Percentiles rank a stretch among this genome's conserved stretches.
These are phyloP conservation scores for Gila orcuttii DNA, from an alignment of 2,113 vertebrate genomes.

Conservation along the genomic window DNA sequence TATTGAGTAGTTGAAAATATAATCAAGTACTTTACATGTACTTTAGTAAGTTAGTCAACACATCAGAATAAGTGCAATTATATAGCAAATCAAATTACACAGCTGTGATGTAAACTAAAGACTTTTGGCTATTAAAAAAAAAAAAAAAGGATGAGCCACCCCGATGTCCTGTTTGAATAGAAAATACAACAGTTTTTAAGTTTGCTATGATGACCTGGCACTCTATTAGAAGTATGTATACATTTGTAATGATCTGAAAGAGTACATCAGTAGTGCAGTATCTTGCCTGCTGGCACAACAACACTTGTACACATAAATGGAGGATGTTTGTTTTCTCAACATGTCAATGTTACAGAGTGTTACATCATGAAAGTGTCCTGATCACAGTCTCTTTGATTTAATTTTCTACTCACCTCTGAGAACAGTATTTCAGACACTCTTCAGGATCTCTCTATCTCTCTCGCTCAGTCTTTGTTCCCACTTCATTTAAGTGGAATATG, in stretches of 20 bases:
- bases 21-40: neutral
- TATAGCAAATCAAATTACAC: neutral
- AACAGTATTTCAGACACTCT: constrained; percentile 30
- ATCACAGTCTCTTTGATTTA: constrained; percentile 46
- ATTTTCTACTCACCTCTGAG: constrained; percentile 48
- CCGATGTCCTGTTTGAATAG: too few species aligned
- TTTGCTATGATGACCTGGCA: neutral
- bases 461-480: constrained; percentile 38
- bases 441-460: neutral
- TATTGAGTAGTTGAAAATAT: neutral
- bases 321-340: constrained; percentile 28
- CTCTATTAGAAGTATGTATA: neutral
- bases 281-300: neutral
- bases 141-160: neutral
- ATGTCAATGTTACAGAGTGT: constrained; percentile 47
- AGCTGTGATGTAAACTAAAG: neutral
- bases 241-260: neutral
- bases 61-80: neutral
- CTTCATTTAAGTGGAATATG: constrained; percentile 32
- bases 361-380: constrained; percentile 55
- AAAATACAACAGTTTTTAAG: neutral
- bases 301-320: constrained; percentile 26
- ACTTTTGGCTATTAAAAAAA: neutral
- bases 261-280: neutral
- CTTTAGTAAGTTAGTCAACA: neutral